Evolutionary conservation across 2,113 vertebrate genomes (phyloP).

Genomic region (Lutjanus erythropterus): DNA sequence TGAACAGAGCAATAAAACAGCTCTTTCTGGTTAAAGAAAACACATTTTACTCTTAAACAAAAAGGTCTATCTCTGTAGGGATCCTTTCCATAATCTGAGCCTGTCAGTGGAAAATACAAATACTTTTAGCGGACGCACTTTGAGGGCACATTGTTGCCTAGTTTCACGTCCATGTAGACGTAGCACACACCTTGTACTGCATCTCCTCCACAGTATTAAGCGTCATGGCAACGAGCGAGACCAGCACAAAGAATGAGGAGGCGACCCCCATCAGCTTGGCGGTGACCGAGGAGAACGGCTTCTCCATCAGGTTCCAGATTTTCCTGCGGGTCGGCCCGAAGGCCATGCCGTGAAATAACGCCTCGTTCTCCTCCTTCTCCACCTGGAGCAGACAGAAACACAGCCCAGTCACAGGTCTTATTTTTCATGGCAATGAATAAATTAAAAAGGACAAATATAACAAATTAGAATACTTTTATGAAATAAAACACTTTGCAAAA

Average conservation of each 20-base stretch:
- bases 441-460: background rate
- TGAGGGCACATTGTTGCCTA: background rate
- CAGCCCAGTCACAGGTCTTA: background rate
- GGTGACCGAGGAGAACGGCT: conserved; percentile 91
- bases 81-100: too few relatives aligned
- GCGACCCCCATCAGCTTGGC: conserved; percentile 92
- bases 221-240: conserved; percentile 93
- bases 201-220: conserved; percentile 95
- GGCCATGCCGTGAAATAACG: conserved; percentile 86
- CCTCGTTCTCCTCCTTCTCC: conserved; percentile 88
- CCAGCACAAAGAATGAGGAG: conserved; percentile 93
- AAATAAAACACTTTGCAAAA: background rate
- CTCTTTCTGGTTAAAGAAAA: too few relatives aligned
- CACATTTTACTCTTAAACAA: too few relatives aligned
- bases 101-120: too few relatives aligned
- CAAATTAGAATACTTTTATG: background rate
- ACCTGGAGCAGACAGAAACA: conserved; percentile 61
- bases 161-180: too few relatives aligned
- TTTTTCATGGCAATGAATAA: background rate
- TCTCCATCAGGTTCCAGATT: conserved; percentile 97
- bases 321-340: conserved; percentile 77
- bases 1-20: too few relatives aligned
- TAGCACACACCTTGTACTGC: conserved; percentile 84
- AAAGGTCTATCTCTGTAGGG: too few relatives aligned
- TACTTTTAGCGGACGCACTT: too few relatives aligned